Conservation (phyloP, 1,140 invertebrate genomes). For the Heliconius hewitsoni region DNA sequence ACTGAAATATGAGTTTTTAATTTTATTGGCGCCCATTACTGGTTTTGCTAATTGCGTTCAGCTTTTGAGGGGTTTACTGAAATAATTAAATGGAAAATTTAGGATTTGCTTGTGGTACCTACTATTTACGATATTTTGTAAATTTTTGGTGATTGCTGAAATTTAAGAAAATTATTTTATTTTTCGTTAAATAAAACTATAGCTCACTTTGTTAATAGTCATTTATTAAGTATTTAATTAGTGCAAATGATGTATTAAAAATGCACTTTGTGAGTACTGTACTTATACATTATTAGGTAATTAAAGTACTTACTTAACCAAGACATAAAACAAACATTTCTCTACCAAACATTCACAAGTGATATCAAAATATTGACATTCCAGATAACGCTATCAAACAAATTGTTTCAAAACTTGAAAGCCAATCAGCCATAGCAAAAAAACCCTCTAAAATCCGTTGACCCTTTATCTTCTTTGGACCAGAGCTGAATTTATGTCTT, state of each 20-base stretch:
- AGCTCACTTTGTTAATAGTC: background rate
- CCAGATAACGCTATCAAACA: conserved; percentile 27
- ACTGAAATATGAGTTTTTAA: conserved; percentile 47
- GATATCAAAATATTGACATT: conserved; percentile 24
- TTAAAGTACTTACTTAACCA: background rate
- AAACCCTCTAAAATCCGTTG: conserved; percentile 71
- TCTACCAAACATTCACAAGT: background rate
- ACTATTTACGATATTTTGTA: background rate
- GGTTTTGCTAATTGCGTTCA: conserved; percentile 34
- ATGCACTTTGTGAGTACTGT: background rate
- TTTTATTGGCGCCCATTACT: conserved; percentile 39
- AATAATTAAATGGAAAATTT: background rate
- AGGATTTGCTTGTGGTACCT: background rate
- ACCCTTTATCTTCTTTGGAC: conserved; percentile 77
- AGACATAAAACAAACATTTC: background rate
- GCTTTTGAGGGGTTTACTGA: conserved; percentile 12
- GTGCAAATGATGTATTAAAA: too few relatives aligned
- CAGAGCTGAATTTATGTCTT: conserved; percentile 79
- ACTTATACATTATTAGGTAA: background rate
- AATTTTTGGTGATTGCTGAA: background rate
- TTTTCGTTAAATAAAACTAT: background rate
- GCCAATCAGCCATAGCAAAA: conserved; percentile 62
- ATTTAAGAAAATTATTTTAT: background rate
- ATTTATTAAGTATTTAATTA: background rate
- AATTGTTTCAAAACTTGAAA: conserved; percentile 40